Percentiles rank a stretch among this genome's conserved stretches.
These are phyloP conservation scores for Lottia gigantea DNA, from an alignment of 2,888 invertebrate genomes.

Conservation along the genomic window DNA sequence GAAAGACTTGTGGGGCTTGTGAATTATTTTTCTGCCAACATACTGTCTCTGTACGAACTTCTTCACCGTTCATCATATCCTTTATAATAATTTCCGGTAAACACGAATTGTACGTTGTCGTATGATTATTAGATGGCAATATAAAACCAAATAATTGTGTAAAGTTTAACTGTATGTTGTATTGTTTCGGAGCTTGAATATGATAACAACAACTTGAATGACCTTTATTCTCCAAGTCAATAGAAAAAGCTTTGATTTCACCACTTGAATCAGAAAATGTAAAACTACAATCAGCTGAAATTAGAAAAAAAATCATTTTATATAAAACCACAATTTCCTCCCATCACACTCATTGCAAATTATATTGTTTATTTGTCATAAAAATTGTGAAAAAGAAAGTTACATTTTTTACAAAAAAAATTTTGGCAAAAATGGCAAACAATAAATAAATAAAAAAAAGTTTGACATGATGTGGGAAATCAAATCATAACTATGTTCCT, in stretches of 20 bases:
- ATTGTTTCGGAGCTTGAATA: constrained; percentile 25
- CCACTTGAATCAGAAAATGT: constrained; percentile 22
- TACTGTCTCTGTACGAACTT: constrained; percentile 31
- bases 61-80: constrained; percentile 25
- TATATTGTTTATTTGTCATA: too few relatives aligned
- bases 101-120: constrained; percentile 21
- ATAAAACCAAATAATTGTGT: constrained; percentile 25
- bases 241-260: constrained; percentile 27
- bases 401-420: too few relatives aligned
- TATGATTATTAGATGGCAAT: background rate
- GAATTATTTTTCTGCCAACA: constrained; percentile 42
- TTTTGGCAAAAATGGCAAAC: too few relatives aligned
- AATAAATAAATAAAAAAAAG: too few relatives aligned
- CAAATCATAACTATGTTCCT: too few relatives aligned
- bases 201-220: constrained; percentile 26
- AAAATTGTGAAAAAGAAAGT: too few relatives aligned
- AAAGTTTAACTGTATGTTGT: constrained; percentile 31
- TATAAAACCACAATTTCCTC: too few relatives aligned
- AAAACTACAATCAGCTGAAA: constrained; percentile 27
- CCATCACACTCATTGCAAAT: too few relatives aligned
- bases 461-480: too few relatives aligned
- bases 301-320: background rate
- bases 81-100: constrained; percentile 43
- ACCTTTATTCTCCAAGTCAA: constrained; percentile 24
- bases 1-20: constrained; percentile 52